Evolutionary conservation across 2,797 vertebrate species (phyloP).

Genomic region (Alexandromys oeconomus): DNA sequence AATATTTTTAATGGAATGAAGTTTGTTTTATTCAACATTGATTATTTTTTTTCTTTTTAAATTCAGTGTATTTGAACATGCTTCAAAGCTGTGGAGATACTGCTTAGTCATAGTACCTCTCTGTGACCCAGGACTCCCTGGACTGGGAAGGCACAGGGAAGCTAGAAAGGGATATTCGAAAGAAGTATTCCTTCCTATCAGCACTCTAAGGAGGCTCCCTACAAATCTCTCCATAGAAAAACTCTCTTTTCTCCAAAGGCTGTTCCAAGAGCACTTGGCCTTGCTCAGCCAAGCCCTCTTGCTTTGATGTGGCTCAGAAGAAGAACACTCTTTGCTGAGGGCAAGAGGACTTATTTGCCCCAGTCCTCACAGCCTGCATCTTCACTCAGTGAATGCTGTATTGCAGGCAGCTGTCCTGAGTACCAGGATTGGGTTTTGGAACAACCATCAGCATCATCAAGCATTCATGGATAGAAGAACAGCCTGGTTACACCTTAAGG

Average conservation of each 20-base stretch:
- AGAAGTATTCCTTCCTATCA: not conserved
- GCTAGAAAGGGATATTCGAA: not conserved
- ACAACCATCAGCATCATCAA: not conserved
- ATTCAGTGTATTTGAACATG: not conserved
- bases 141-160: not conserved
- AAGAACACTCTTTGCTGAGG: not conserved
- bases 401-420: not conserved
- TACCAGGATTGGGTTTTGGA: not conserved
- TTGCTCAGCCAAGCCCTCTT: not conserved
- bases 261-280: not conserved
- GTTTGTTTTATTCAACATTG: not conserved
- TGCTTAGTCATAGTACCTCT: not conserved
- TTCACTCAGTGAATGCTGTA: not conserved
- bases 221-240: not conserved
- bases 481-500: not conserved
- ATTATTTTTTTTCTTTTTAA: not conserved
- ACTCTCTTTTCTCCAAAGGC: not conserved
- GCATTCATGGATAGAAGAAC: not conserved
- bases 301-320: not conserved
- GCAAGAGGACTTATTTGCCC: not conserved
- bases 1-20: not conserved
- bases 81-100: not conserved
- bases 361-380: not conserved
- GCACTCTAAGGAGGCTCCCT: not conserved
- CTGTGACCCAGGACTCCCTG: not conserved